Base-by-base conservation (phyloP, 2,797 vertebrate genomes). In the Pampus argenteus region DNA sequence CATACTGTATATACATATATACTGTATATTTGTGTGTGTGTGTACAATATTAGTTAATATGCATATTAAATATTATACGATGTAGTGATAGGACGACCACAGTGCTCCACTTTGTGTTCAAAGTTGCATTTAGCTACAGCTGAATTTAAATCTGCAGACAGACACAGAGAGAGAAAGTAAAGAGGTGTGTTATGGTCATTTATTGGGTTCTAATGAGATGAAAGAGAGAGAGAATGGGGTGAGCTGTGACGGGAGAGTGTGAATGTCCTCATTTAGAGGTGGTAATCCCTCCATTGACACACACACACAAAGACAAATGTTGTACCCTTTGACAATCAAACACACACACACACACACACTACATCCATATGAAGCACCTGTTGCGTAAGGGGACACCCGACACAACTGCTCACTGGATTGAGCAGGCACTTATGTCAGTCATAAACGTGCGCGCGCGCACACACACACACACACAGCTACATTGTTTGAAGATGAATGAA, bases 221-320 rank as follows among this genome's bases (percentile, higher is more conserved):
- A 82, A 64, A 62, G 45, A n/a, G 54, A 47, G 55, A 25, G 56
- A 42, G 58, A 49, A 74, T 29, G 18, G 28, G 67, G 47, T 52
- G 73, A 74, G 42, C 81, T 61, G 31, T 77, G 81, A 73, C 63
- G 50, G 48, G 42, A 60, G 56, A 61, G 81, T 77, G 84, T 75
- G 62, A 88, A 86, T 70, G 59, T 76, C 70, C 77, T 86, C 74
- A 85, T 90, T 85, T 77, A 72, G 63, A 80, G 74, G 72, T 78
- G 75, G 3, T 81, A 84, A 87, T 84, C 84, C 68, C 15, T 14
- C 9, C 26, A 28, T 52, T 58, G 40, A 58, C 45, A 56, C 50
- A 51, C 55, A 60, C 50, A 72, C 31, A 22, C 22, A 47, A 13
- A 34, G 34, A 36, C 11, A 36, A 36, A 13, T 36, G 2, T 11